A percentile compares a stretch with the other conserved stretches of the same genome.
Evolutionary conservation across 2,888 invertebrate genomes (phyloP).

Genomic region (Andrena dorsata): DNA sequence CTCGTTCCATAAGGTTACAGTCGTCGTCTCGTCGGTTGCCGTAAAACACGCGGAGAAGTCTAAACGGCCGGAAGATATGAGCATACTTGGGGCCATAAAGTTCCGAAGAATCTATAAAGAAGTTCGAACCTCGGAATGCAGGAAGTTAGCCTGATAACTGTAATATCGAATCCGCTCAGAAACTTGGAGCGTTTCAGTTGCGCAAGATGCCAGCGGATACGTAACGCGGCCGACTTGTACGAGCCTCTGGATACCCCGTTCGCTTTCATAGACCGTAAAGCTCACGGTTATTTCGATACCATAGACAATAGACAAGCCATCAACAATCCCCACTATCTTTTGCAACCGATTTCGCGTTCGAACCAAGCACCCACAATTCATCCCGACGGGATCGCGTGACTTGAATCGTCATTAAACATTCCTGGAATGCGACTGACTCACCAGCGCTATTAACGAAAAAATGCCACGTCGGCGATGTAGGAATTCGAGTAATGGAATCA

Average conservation of each 20-base stretch:
- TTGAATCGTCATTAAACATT: not conserved
- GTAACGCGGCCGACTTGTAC: not conserved
- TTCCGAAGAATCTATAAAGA: slow-evolving; percentile 16
- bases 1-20: slow-evolving; percentile 10
- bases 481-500: slow-evolving; percentile 33
- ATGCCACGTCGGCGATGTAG: not conserved
- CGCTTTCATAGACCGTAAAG: slow-evolving; percentile 10
- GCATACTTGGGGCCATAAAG: slow-evolving; percentile 8
- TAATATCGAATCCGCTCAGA: slow-evolving; percentile 12
- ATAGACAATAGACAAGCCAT: slow-evolving; percentile 17
- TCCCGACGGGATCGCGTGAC: not conserved
- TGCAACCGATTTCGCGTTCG: not conserved
- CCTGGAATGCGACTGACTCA: not conserved
- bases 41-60: slow-evolving; percentile 22
- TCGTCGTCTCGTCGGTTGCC: slow-evolving; percentile 8
- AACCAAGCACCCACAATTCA: slow-evolving; percentile 6
- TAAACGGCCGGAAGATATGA: not conserved
- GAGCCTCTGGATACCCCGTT: not conserved
- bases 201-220: not conserved
- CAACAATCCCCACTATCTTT: not conserved
- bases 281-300: not conserved
- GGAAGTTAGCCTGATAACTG: slow-evolving; percentile 24
- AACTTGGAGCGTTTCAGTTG: slow-evolving; percentile 2
- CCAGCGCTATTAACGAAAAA: not conserved
- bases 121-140: slow-evolving; percentile 3